A percentile compares a stretch with the other conserved stretches of the same genome.
Evolutionary conservation across 2,113 vertebrate species (phyloP).

Genomic region (Sminthopsis crassicaudata): DNA sequence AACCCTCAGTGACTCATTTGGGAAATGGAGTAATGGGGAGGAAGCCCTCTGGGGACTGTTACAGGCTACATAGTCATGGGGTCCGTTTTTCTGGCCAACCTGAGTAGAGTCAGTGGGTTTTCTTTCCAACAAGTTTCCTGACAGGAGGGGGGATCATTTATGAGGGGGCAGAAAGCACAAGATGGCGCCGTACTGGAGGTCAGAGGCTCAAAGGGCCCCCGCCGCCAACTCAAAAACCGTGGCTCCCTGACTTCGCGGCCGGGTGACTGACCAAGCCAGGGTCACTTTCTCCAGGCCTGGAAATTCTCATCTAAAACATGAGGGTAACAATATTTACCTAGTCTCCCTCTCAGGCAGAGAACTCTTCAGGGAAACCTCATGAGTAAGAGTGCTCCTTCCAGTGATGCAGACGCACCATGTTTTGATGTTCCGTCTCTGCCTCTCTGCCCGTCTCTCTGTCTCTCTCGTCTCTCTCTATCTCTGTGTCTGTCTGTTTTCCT

Average conservation of each 20-base stretch:
- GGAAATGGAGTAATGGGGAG: not conserved
- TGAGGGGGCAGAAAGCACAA: not conserved
- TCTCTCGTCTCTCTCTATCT: no score
- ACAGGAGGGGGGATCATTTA: not conserved
- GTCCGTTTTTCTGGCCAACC: not conserved
- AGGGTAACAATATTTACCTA: not conserved
- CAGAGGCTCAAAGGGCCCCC: not conserved
- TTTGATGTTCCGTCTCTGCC: no score
- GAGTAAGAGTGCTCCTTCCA: no score
- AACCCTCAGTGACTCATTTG: not conserved
- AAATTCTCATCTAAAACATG: not conserved
- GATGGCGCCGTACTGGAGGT: no score
- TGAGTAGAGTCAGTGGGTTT: not conserved
- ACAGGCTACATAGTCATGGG: not conserved
- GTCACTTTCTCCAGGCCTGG: not conserved
- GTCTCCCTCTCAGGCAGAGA: not conserved
- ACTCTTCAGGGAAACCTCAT: conserved; percentile 31
- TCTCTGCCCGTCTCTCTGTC: no score
- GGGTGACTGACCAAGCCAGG: not conserved
- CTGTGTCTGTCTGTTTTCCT: no score
- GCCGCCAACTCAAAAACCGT: not conserved
- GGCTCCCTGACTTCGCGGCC: not conserved
- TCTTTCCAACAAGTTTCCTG: not conserved
- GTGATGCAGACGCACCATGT: no score
- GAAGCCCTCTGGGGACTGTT: not conserved